A percentile compares a stretch with the other conserved stretches of the same genome.
Conservation (phyloP, 2,113 vertebrate species). For the Sturnira hondurensis region DNA sequence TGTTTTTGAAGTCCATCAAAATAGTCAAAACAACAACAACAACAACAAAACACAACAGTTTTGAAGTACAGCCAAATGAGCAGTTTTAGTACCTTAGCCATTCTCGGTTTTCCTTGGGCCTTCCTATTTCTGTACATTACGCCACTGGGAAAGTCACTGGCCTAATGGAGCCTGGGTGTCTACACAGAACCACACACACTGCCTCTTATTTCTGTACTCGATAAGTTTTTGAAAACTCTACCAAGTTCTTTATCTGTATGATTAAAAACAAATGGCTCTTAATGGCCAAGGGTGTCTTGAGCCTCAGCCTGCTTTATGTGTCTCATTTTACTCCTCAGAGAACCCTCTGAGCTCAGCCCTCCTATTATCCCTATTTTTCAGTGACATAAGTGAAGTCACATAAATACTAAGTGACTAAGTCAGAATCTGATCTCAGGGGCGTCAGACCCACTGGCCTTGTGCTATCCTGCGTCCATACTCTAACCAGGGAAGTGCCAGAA, state of each 20-base stretch:
- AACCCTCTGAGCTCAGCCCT: neutral
- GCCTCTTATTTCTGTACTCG: neutral
- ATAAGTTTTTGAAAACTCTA: constrained; percentile 1
- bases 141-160: neutral
- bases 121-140: constrained; percentile 44
- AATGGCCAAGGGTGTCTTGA: neutral
- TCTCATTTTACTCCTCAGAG: neutral
- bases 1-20: constrained; percentile 21
- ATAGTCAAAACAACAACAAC: constrained; percentile 2
- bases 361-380: neutral
- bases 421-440: neutral
- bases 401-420: neutral
- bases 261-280: neutral
- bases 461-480: neutral
- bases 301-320: neutral
- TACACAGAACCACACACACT: neutral
- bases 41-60: neutral
- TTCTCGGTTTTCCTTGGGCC: neutral
- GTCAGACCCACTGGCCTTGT: neutral
- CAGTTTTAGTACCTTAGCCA: neutral
- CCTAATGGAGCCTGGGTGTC: neutral
- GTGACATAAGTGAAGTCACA: neutral
- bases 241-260: neutral
- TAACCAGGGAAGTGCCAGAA: neutral
- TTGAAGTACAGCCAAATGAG: neutral